A percentile compares a stretch with the other conserved stretches of the same genome.
phyloP scores from a whole-genome alignment of 2,888 invertebrate genomes.

The Troilus luridus region DNA sequence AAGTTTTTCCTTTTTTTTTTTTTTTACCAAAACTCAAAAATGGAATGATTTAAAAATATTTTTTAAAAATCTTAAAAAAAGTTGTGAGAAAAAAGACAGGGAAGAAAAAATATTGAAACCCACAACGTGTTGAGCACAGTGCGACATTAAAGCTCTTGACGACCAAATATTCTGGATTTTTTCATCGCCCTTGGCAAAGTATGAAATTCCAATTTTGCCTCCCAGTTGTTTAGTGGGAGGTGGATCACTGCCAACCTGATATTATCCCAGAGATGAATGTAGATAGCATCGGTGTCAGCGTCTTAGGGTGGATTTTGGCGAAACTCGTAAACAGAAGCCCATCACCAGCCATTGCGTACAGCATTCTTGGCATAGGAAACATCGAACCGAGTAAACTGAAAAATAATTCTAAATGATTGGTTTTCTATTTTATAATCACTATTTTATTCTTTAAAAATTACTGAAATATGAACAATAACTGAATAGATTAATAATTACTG shows the following conservation, averaged over 20 bases:
- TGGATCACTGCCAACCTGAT: slow-evolving; percentile 71
- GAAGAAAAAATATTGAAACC: slow-evolving; percentile 47
- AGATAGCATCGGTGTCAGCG: slow-evolving; percentile 84
- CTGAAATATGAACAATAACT: slow-evolving; percentile 1
- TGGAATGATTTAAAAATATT: slow-evolving; percentile 33
- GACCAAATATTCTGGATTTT: slow-evolving; percentile 44
- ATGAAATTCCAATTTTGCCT: slow-evolving; percentile 46
- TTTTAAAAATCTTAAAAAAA: background rate
- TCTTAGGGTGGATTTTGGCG: slow-evolving; percentile 78
- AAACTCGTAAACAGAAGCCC: slow-evolving; percentile 85
- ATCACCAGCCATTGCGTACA: slow-evolving; percentile 92
- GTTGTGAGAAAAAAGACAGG: slow-evolving; percentile 35
- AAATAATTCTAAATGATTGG: slow-evolving; percentile 27
- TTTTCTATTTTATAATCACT: background rate
- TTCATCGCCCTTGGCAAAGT: slow-evolving; percentile 48
- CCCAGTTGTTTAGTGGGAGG: slow-evolving; percentile 44
- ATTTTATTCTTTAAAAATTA: background rate
- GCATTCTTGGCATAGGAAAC: slow-evolving; percentile 88
- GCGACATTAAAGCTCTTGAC: slow-evolving; percentile 41
- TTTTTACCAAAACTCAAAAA: slow-evolving; percentile 22
- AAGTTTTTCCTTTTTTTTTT: background rate
- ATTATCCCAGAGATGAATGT: slow-evolving; percentile 83
- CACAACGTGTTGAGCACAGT: slow-evolving; percentile 47
- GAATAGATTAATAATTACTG: background rate
- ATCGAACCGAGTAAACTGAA: slow-evolving; percentile 85